These are phyloP conservation scores for Stigmatopora nigra DNA, from an alignment of 2,113 vertebrate species.

Conservation along the genomic window DNA sequence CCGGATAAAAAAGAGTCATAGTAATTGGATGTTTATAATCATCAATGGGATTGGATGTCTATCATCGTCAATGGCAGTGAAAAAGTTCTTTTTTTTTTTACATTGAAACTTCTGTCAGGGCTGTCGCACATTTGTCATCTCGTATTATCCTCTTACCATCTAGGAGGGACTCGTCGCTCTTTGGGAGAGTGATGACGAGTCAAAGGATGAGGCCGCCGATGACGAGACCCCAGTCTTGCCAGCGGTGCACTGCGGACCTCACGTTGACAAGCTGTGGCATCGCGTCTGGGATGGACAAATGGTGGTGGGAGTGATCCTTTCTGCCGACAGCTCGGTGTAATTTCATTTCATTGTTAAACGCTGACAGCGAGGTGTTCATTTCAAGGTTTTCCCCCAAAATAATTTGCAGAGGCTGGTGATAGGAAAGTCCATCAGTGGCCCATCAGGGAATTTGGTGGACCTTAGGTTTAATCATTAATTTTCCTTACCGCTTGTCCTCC, in stretches of 20 bases:
- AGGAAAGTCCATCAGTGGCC: too few relatives aligned
- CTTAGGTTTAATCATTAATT: too few relatives aligned
- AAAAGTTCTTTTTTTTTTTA: slow-evolving; percentile 6
- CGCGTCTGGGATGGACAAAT: slow-evolving; percentile 74
- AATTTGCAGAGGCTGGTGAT: background rate
- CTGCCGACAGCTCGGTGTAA: slow-evolving; percentile 70
- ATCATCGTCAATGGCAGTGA: too few relatives aligned
- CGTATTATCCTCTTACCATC: slow-evolving; percentile 39
- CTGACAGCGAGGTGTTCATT: background rate
- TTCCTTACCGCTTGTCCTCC: too few relatives aligned
- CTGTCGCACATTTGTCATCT: slow-evolving; percentile 39
- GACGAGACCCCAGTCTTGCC: slow-evolving; percentile 39
- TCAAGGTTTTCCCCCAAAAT: too few relatives aligned
- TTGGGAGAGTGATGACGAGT: slow-evolving; percentile 77
- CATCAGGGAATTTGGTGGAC: too few relatives aligned
- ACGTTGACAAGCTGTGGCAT: slow-evolving; percentile 80
- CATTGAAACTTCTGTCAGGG: slow-evolving; percentile 32
- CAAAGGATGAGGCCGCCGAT: slow-evolving; percentile 45
- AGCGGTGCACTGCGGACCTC: slow-evolving; percentile 51
- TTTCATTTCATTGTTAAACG: slow-evolving; percentile 16
- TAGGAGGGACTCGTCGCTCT: slow-evolving; percentile 83
- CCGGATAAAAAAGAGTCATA: too few relatives aligned
- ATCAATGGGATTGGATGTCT: too few relatives aligned
- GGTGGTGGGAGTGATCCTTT: slow-evolving; percentile 77
- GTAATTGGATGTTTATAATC: too few relatives aligned